Evolutionary conservation across 2,888 invertebrate species (phyloP), one percentile per base, ranked within the genome.

Genomic region (Nemoura dubitans): DNA sequence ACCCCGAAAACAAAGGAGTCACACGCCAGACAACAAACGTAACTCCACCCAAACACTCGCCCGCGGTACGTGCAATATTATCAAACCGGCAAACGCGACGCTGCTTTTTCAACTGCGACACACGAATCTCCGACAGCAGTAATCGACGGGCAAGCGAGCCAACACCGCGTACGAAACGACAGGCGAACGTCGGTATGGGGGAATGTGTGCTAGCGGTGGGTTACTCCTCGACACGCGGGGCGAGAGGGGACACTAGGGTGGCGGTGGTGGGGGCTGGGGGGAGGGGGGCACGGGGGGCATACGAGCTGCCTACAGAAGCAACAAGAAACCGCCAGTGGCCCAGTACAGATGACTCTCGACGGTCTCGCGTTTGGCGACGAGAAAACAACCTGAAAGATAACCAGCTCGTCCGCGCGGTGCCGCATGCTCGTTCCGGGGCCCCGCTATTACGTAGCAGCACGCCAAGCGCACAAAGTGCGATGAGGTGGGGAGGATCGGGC

Each of bases 161-260:
- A 28, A 16, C 84, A 7, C 84, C 21, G 27, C 43, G 42, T 10
- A 76, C 26, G 26, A 59, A 16, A 84, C 26, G 26, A 59, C 29
- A 84, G 21, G 36, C 81, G 27, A 21, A 30, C n/a, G 81, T 29
- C 78, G 59, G 59, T 21, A 59, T 59, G 59, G 59, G 59, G 59
- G 59, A 59, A 59, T 59, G 81, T n/a, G 27, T 30, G 81, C n/a
- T 81, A 16, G 81, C 81, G 81, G 84, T n/a, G 30, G 42, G 43
- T 84, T 29, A 28, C 36, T 28, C 27, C 21, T 16, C 7, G 84
- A n/a, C 84, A 36, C 28, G 26, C 76, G 27, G 77, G 42, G 30
- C 76, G 26, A 76, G 26, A n/a, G 30, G 76, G 29, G 77, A 36
- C 28, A 16, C 28, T 27, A 85, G 21, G 85, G 77, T 77, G 21